Evolutionary conservation across 2,888 invertebrate genomes (phyloP), one percentile per base, ranked within the genome.

Genomic region (Eristalinus aeneus): DNA sequence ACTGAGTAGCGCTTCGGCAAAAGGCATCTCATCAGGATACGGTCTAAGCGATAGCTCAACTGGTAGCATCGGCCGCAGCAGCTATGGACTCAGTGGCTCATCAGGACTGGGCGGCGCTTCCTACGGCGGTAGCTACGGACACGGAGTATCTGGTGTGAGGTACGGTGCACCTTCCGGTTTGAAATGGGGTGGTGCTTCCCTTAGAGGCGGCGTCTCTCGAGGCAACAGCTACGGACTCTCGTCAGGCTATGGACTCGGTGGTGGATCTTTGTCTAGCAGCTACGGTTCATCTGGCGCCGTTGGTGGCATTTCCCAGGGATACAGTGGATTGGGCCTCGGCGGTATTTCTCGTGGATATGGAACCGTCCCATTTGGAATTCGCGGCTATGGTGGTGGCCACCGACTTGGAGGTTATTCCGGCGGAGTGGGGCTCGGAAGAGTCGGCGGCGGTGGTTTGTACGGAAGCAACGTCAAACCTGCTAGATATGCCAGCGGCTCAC

Each of bases 391-490:
- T 20, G 61, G 61, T 8, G 74, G 61, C 32, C 3, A 39, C 0
- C 23, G 73, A 16, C 73, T 54, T 32, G 83, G 78, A 5, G 86
- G 76, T 0, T 83, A 79, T 71, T 83, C 80, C 23, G 32, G 58
- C 5, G 65, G 69, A 3, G 20, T 34, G 9, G 67, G 56, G 9
- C 54, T 54, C 1, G 64, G 71, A 34, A 53, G 75, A 34, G 32
- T 31, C 10, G 32, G 31, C 53, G 12, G 54, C 23, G 12, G 11
- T 23, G 31, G 60, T 16, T 23, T 36, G 10, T 67, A 61, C 36
- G 56, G 54, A n/a, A 9, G 12, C n/a, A 12, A 12, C n/a, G 10
- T 46, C 1, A 73, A 67, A 1, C 27, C 58, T 6, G 58, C 23
- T 5, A 36, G 58, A 16, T 73, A 63, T 9, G 60, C 32, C 12